Base-by-base conservation (phyloP, 2,113 vertebrate species). In the Accipiter virgatus region DNA sequence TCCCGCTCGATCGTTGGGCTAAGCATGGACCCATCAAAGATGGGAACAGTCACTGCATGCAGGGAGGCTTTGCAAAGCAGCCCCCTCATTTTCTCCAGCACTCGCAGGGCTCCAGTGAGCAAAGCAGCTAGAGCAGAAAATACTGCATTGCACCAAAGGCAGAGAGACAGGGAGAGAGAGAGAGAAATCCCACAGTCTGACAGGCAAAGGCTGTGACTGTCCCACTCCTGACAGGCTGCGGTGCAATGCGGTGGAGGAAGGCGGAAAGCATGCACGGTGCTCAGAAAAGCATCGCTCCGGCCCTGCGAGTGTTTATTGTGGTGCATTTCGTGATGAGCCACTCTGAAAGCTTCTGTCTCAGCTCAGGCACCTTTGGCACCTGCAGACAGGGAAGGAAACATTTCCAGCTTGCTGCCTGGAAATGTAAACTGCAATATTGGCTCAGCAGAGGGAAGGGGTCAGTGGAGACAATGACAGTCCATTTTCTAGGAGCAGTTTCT, bases 141-240 rank as follows among this genome's bases (percentile, higher is more conserved):
- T 93, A 18, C 97, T 97, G 97, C 97, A 98, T 97, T 98, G 97
- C 97, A 97, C 95, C 97, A 98, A 96, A 97, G 95, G 50, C 94
- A 1, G 66, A 95, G 70, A 95, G 75, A 86, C 83, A 52, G 45
- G 43, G 36, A 81, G 80, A 45, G 86, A 52, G 47, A 83, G 56
- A 80, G 52, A 86, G 52, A 56, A 92, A 93, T 77, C 38, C 96
- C 87, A 45, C 82, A n/a, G 61, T 10, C 75, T 94, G 93, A 81
- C 89, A 95, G 70, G 84, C 65, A 52, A 26, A 34, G 61, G 52
- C 88, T 83, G 70, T 62, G 88, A 58, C 81, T 82, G 95, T 65
- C 92, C 96, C 81, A 21, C 43, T 89, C 55, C 92, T 77, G 90
- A n/a, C 95, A 72, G 77, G 68, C 72, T 81, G 53, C 89, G 23